Base-by-base conservation (phyloP, 2,113 vertebrate species). In the Dicaeum eximium region DNA sequence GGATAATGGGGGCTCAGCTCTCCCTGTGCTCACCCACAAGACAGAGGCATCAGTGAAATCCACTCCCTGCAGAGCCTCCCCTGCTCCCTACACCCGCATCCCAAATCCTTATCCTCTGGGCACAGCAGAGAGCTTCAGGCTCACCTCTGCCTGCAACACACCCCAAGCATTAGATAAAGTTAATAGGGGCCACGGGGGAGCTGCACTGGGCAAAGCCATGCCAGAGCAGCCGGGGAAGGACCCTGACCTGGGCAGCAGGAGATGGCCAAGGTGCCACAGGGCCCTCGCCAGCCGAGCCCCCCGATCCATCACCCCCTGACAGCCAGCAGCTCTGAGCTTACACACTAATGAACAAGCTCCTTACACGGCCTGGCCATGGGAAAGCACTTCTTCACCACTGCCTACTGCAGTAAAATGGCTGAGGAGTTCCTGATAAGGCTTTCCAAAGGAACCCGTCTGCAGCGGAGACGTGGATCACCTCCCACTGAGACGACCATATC, bases 261-360 rank as follows among this genome's bases (percentile, higher is more conserved):
- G n/a, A 9, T 2, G 2, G 20, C 7, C 3, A 0, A 1, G 1
- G 28, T 45, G 75, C 87, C 45, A 1, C 0, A 1, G 79, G 33
- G 33, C 51, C 54, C 64, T 9, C 1, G 4, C 23, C 73, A 27
- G 62, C 25, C 37, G 61, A 56, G 54, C 37, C 37, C 50, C 75
- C 1, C 2, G n/a, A n/a, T 6, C 20, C 56, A 27, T 11, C 33
- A 42, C 67, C 45, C 31, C 0, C 66, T 10, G 31, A 22, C 50
- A 45, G 50, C 28, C 73, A 17, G 64, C 77, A 15, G 56, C 74
- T 53, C 30, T 14, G 31, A 67, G 23, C 87, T 18, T 2, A 19
- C 66, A 44, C 37, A 2, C 35, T 13, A 5, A 87, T 33, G 44
- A 77, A 53, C 1, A 4, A 53, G 37, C 42, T 72, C 62, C 65